Evolutionary conservation across 2,797 vertebrate genomes (phyloP).

Genomic region (Labroides dimidiatus): DNA sequence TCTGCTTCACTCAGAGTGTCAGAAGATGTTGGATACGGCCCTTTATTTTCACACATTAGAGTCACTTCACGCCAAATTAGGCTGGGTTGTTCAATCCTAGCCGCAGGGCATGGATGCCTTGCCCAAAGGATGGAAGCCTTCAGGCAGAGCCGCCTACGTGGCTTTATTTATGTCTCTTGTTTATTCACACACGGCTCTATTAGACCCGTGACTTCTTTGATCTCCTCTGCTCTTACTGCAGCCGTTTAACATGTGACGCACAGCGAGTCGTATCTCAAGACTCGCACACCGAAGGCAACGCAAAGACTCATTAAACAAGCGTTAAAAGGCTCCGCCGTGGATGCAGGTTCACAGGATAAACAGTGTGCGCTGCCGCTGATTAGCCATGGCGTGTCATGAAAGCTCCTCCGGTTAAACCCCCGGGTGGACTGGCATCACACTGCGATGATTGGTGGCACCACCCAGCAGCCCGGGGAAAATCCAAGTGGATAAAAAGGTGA

Average conservation of each 20-base stretch:
- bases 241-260: constrained; percentile 20
- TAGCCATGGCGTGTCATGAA: constrained; percentile 26
- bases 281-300: background rate
- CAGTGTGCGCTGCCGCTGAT: constrained; percentile 15
- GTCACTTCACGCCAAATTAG: constrained; percentile 35
- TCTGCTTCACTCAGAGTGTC: constrained; percentile 27
- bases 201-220: constrained; percentile 16
- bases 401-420: constrained; percentile 29
- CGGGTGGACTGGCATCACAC: constrained; percentile 24
- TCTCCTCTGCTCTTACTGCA: constrained; percentile 12
- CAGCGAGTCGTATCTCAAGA: constrained; percentile 11
- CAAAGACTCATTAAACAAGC: constrained; percentile 3
- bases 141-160: constrained; percentile 33
- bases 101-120: constrained; percentile 36
- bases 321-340: constrained; percentile 5
- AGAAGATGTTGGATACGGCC: constrained; percentile 20
- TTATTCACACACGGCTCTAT: constrained; percentile 32
- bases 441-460: constrained; percentile 30
- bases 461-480: constrained; percentile 32
- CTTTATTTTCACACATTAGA: constrained; percentile 28
- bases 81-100: constrained; percentile 32
- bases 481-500: constrained; percentile 60
- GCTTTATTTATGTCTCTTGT: constrained; percentile 45
- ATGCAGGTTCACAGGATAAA: constrained; percentile 28
- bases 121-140: constrained; percentile 29